Conservation (phyloP, 2,888 invertebrate genomes). For the Crocallis elinguaria region DNA sequence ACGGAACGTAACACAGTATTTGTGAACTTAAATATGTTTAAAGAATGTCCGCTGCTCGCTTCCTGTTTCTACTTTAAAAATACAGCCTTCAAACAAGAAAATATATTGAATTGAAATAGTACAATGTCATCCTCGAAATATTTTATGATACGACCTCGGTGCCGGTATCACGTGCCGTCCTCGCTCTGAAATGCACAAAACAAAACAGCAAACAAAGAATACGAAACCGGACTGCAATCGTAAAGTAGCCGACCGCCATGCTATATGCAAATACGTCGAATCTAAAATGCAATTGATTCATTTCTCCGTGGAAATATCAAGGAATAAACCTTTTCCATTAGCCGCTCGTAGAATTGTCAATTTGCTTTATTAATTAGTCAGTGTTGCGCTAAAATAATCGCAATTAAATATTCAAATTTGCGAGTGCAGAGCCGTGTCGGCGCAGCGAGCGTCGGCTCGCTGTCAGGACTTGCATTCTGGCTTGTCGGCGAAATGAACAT, state of each 20-base stretch:
- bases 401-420: constrained; percentile 78
- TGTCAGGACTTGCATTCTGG: constrained; percentile 77
- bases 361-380: constrained; percentile 71
- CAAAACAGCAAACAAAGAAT: constrained; percentile 73
- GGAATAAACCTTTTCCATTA: constrained; percentile 62
- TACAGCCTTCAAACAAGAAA: constrained; percentile 31
- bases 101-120: constrained; percentile 61
- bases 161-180: constrained; percentile 66
- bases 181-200: constrained; percentile 69
- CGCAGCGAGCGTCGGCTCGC: constrained; percentile 60
- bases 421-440: constrained; percentile 78
- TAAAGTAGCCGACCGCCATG: constrained; percentile 63
- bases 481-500: constrained; percentile 76
- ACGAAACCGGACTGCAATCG: constrained; percentile 64
- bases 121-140: constrained; percentile 72
- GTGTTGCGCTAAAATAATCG: constrained; percentile 68
- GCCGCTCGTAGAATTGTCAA: constrained; percentile 58
- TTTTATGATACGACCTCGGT: constrained; percentile 65
- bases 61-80: constrained; percentile 8
- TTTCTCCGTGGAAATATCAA: constrained; percentile 52
- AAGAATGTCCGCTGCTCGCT: constrained; percentile 16
- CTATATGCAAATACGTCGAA: constrained; percentile 60
- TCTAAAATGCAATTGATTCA: constrained; percentile 66
- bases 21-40: constrained; percentile 26
- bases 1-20: constrained; percentile 25